phyloP scores from a whole-genome alignment of 2,113 vertebrate genomes.

The Chloebia gouldiae region DNA sequence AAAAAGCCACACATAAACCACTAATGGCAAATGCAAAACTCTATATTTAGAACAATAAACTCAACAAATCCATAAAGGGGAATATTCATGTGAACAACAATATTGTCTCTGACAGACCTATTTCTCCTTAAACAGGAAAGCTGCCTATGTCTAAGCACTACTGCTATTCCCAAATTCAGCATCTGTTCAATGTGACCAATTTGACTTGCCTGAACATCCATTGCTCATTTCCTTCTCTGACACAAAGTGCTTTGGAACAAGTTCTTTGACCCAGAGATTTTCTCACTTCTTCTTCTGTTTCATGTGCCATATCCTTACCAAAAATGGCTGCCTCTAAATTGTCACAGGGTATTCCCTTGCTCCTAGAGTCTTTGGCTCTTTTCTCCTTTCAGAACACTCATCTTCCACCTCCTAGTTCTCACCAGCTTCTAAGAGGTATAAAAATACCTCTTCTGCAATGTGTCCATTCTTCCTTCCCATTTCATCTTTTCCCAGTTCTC shows the following conservation, averaged over 20 bases:
- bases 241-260: background rate
- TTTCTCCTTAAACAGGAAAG: background rate
- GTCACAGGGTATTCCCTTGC: background rate
- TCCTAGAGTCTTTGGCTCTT: background rate
- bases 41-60: background rate
- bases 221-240: background rate
- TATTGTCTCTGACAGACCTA: background rate
- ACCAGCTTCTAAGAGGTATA: background rate
- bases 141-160: background rate
- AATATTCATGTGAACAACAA: background rate
- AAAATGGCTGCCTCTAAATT: background rate
- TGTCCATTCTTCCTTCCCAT: background rate
- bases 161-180: background rate
- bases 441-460: background rate
- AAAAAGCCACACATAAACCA: background rate
- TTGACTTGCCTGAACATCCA: fast-evolving
- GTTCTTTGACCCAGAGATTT: background rate
- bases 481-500: background rate
- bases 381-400: background rate
- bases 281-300: background rate
- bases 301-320: background rate
- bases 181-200: background rate
- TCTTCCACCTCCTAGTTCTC: background rate
- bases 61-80: background rate
- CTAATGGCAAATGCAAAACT: background rate